These are phyloP conservation scores for Sarcophaga rosellei DNA, from an alignment of 2,888 invertebrate genomes.

Conservation along the genomic window DNA sequence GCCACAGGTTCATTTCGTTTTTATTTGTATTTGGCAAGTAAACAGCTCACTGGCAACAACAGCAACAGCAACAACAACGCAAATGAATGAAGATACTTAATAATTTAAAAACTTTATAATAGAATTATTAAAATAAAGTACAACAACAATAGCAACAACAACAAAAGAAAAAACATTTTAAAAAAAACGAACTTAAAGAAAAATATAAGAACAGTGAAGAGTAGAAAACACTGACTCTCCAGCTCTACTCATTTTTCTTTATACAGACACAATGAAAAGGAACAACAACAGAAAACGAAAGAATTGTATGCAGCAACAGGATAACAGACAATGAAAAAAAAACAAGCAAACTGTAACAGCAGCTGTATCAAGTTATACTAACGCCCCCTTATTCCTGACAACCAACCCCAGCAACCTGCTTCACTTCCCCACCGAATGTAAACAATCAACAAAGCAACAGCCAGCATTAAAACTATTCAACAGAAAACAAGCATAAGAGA, in stretches of 20 bases:
- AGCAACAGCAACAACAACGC: neutral
- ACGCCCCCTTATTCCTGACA: too few relatives aligned
- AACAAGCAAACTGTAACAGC: neutral
- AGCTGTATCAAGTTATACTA: neutral
- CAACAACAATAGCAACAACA: neutral
- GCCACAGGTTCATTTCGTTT: slow-evolving; percentile 8
- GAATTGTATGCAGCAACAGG: slow-evolving; percentile 4
- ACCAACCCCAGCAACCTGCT: too few relatives aligned
- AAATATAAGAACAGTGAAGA: too few relatives aligned
- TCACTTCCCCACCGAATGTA: neutral
- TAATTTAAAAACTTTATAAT: slow-evolving; percentile 68
- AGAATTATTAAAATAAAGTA: slow-evolving; percentile 64
- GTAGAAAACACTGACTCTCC: too few relatives aligned
- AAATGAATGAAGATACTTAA: slow-evolving; percentile 50
- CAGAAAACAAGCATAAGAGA: neutral
- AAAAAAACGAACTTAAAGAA: neutral
- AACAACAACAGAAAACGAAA: neutral
- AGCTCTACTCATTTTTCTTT: too few relatives aligned
- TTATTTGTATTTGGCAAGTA: slow-evolving; percentile 14
- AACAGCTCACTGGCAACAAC: neutral
- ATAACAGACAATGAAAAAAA: neutral
- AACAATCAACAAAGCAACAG: slow-evolving; percentile 26
- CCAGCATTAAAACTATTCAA: slow-evolving; percentile 24
- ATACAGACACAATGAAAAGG: neutral
- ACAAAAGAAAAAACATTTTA: neutral